Evolutionary conservation across 2,113 vertebrate genomes (phyloP).

Genomic region (Salminus brasiliensis): DNA sequence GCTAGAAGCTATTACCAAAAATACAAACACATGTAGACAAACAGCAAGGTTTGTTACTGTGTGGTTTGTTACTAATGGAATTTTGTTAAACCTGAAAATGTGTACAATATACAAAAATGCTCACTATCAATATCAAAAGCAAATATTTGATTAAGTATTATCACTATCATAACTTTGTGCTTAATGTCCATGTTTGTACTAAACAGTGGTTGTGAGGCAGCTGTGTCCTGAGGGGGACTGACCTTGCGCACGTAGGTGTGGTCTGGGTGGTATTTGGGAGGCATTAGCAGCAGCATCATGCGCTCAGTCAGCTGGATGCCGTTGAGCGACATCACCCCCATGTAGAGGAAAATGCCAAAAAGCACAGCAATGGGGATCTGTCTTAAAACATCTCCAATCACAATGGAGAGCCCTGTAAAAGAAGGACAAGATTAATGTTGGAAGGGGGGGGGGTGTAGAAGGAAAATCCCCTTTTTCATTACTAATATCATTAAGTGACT

Average conservation of each 20-base stretch:
- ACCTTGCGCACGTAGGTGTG: conserved; percentile 93
- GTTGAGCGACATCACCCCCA: conserved; percentile 93
- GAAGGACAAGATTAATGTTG: neutral
- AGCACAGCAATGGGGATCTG: conserved; percentile 90
- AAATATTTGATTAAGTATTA: too few species aligned
- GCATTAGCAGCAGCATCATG: conserved; percentile 92
- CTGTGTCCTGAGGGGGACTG: conserved; percentile 26
- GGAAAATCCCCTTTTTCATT: neutral
- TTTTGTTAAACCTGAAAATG: too few species aligned
- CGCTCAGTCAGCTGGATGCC: conserved; percentile 96
- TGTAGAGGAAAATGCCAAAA: conserved; percentile 95
- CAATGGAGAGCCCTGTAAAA: conserved; percentile 87
- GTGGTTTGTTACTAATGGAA: too few species aligned
- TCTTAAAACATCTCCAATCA: conserved; percentile 88
- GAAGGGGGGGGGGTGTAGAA: too few species aligned
- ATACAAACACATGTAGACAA: too few species aligned
- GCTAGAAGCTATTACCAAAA: too few species aligned
- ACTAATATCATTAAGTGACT: neutral
- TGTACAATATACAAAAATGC: too few species aligned
- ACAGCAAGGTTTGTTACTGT: too few species aligned
- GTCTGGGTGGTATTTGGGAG: conserved; percentile 94
- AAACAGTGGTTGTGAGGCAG: neutral
- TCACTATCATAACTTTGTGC: too few species aligned
- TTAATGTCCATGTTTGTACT: too few species aligned
- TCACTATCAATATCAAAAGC: too few species aligned